A percentile compares a stretch with the other conserved stretches of the same genome.
Evolutionary conservation across 2,888 invertebrate genomes (phyloP).

Genomic region (Emmelina monodactyla): DNA sequence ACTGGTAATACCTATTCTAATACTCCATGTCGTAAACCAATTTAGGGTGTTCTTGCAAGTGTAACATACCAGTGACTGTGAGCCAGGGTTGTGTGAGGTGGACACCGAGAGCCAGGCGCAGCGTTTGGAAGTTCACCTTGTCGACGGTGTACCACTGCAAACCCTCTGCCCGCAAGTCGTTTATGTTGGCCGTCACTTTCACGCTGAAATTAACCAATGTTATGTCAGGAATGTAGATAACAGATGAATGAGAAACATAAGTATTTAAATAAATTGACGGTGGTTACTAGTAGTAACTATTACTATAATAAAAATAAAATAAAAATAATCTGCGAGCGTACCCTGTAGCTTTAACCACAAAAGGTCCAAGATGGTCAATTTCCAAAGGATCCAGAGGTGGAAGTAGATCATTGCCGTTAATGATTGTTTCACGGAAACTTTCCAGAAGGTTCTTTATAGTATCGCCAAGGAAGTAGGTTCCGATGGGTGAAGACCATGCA

Average conservation of each 20-base stretch:
- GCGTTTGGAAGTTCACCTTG: conserved; percentile 23
- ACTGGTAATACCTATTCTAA: too few relatives aligned
- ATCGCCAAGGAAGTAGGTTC: conserved; percentile 19
- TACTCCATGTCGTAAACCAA: too few relatives aligned
- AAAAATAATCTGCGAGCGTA: conserved; percentile 9
- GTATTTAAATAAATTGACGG: background rate
- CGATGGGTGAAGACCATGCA: background rate
- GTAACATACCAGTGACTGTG: conserved; percentile 25
- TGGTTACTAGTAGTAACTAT: background rate
- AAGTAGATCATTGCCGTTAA: conserved; percentile 34
- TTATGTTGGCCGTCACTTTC: conserved; percentile 16
- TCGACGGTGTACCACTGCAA: conserved; percentile 33
- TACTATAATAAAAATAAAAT: background rate
- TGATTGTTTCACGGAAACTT: conserved; percentile 25
- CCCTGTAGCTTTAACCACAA: conserved; percentile 19
- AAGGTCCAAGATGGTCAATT: conserved; percentile 24
- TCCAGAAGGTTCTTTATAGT: conserved; percentile 22
- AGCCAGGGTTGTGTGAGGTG: conserved; percentile 29
- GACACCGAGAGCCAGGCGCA: conserved; percentile 24
- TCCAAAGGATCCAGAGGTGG: conserved; percentile 30
- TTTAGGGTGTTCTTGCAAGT: too few relatives aligned
- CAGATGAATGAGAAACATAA: background rate
- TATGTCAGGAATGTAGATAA: too few relatives aligned
- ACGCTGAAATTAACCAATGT: conserved; percentile 21
- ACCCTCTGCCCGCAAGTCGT: conserved; percentile 25